A percentile compares a stretch with the other conserved stretches of the same genome.
Conservation (phyloP, 2,113 vertebrate genomes). For the Ictalurus furcatus region DNA sequence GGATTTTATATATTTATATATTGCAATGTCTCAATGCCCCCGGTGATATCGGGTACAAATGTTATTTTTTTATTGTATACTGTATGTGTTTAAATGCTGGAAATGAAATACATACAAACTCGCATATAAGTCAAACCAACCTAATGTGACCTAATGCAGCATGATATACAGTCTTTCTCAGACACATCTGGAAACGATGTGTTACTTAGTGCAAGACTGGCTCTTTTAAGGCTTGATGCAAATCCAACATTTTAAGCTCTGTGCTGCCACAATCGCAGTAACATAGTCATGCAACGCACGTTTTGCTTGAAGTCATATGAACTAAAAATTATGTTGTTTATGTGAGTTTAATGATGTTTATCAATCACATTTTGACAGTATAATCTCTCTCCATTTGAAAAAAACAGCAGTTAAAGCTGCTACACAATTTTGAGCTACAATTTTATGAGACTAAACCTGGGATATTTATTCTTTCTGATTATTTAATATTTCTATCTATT, state of each 20-base stretch:
- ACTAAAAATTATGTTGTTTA: conserved; percentile 3
- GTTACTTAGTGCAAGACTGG: conserved; percentile 12
- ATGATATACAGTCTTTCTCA: conserved; percentile 36
- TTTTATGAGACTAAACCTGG: neutral
- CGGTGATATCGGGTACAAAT: neutral
- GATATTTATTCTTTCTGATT: neutral
- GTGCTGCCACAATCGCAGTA: neutral
- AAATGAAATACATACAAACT: neutral
- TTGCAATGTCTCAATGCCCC: neutral
- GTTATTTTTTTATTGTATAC: neutral
- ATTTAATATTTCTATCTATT: neutral
- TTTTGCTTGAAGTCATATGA: conserved; percentile 18
- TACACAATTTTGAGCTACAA: neutral
- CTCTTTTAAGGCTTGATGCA: conserved; percentile 23
- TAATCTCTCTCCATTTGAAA: neutral
- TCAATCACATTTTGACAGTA: conserved; percentile 24
- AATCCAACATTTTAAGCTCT: conserved; percentile 31
- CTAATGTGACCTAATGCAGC: conserved; percentile 31
- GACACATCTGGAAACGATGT: conserved; percentile 36
- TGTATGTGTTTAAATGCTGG: conserved; percentile 35
- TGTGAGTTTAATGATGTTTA: conserved; percentile 38
- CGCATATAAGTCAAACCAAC: conserved; percentile 22
- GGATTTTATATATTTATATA: neutral
- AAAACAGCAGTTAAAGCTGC: neutral
- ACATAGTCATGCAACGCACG: neutral